Base-by-base conservation (phyloP, 2,113 vertebrate species). In the Oplegnathus fasciatus region DNA sequence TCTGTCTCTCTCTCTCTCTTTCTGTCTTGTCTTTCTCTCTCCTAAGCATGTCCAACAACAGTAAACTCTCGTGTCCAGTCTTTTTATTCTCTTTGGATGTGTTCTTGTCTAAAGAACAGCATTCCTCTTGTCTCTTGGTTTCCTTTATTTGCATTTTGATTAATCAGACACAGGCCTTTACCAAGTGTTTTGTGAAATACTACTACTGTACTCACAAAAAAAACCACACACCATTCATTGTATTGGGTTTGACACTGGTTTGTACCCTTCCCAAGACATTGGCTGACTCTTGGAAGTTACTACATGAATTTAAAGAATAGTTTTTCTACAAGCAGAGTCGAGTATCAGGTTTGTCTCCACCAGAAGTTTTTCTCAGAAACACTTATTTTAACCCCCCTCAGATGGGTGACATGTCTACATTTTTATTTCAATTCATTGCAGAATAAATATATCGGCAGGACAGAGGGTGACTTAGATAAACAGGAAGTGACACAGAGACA, bases 81-180 rank as follows among this genome's bases (percentile, higher is more conserved):
- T 42, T 42, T 28, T 42, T 68, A 34, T 62, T 75, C 58, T 83
- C 50, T 75, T 22, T 46, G 44, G 80, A 79, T 85, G 68, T 69
- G 71, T 89, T 87, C 80, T 82, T 68, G 26, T 88, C 72, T 57
- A 78, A 80, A 85, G 85, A 91, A 86, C 84, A 74, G 5, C 61
- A 73, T 83, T 75, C 76, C 68, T 78, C 65, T 66, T 50, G 6
- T 83, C 66, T 82, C 70, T 65, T 54, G 62, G 66, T 69, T 68
- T 34, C 61, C 32, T 71, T 87, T 85, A 87, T 86, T 89, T 93
- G 86, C 92, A 93, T 89, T 95, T 91, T 92, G 83, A 92, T 88
- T 90, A 92, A 94, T 90, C 80, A 68, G 78, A 88, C 80, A 85
- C 68, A 69, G 83, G 76, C 69, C 84, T 77, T 72, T 67, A 70